phyloP scores from a whole-genome alignment of 2,888 invertebrate species.

The Chymomyza caudatula region DNA sequence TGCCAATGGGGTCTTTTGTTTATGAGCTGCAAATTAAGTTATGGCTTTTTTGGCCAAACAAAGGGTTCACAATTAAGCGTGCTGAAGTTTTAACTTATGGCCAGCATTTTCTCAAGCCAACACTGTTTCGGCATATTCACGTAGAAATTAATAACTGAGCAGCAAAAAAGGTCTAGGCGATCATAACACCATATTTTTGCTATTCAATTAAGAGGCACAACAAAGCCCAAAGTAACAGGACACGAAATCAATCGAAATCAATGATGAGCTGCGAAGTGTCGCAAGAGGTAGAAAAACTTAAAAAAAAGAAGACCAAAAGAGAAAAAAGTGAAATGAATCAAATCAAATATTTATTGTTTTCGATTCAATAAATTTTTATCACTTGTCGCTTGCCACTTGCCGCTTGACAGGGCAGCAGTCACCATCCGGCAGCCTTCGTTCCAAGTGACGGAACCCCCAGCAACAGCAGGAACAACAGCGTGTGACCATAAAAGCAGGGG shows the following conservation, averaged over 20 bases:
- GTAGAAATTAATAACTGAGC: constrained; percentile 4
- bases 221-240: constrained; percentile 6
- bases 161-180: constrained; percentile 5
- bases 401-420: neutral
- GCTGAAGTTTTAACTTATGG: neutral
- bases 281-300: neutral
- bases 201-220: constrained; percentile 58
- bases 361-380: constrained; percentile 72
- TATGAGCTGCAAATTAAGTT: constrained; percentile 56
- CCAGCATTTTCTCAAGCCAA: neutral
- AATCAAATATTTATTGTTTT: constrained; percentile 71
- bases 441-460: constrained; percentile 37
- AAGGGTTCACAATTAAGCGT: neutral
- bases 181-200: constrained; percentile 13
- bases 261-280: constrained; percentile 41
- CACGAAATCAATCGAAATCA: constrained; percentile 56
- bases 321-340: constrained; percentile 57
- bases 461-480: constrained; percentile 16
- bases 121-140: too few species aligned
- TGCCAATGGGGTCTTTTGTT: constrained; percentile 16
- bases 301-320: neutral
- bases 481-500: constrained; percentile 37
- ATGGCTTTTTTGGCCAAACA: neutral
- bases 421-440: constrained; percentile 10
- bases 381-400: constrained; percentile 36